Base-by-base conservation (phyloP, 2,888 invertebrate genomes). In the Crematogaster levior region DNA sequence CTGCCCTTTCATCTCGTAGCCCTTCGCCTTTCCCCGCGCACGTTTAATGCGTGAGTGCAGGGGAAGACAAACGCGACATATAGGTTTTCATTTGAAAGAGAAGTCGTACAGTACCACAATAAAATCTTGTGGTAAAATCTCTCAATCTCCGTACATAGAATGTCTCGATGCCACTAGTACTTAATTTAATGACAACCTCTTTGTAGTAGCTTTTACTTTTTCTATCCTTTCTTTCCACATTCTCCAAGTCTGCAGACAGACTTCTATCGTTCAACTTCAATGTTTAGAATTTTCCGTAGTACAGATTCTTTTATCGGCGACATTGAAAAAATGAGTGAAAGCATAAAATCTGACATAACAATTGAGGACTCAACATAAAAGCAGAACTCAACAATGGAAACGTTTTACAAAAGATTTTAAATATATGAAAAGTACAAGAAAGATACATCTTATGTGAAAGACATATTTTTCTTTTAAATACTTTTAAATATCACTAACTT, bases 1-100 rank as follows among this genome's bases (percentile, higher is more conserved):
- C 65, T 75, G 70, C 24, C 63, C 70, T 56, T 73, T 83, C 73
- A 74, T 74, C 73, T 74, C 60, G 73, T 27, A 34, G 10, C 61
- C 73, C 73, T 48, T 34, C 73, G 73, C 30, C 53, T 82, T 65
- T 21, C 43, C 40, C 51, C 65, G 66, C 53, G 63, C 51, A 7
- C 34, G 51, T 63, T 66, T 77, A 77, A 77, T 65, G 66, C 51
- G 37, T 21, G 63, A 48, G 18, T 18, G n/a, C n/a, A 48, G n/a
- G 51, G 30, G 68, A 34, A 58, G 66, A 40, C 43, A 37, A 79
- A 56, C 66, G 51, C 12, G 21, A 68, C 56, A 61, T 56, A 51
- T 65, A 75, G 37, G 51, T 65, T 75, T 37, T 51, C 65, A 51
- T 51, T 37, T 27, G 37, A 27, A 51, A 65, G 63, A 65, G 37